These are phyloP conservation scores for Chrysopilus asiliformis DNA, from an alignment of 2,888 invertebrate species.

Conservation along the genomic window DNA sequence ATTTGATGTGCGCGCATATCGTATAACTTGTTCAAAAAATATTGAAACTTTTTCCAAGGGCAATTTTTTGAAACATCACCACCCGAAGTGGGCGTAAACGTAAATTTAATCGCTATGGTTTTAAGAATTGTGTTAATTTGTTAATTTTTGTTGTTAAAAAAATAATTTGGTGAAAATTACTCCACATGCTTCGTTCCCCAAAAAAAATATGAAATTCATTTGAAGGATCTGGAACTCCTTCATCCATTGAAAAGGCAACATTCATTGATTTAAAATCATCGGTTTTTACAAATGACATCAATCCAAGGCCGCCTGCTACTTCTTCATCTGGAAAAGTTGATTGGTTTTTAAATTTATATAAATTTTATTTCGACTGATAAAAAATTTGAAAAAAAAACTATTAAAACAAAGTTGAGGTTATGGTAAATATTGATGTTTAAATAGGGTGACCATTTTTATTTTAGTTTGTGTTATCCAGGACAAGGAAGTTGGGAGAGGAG, in stretches of 20 bases:
- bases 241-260: slow-evolving; percentile 65
- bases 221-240: slow-evolving; percentile 58
- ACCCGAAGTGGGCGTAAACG: slow-evolving; percentile 54
- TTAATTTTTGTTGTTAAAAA: too few species aligned
- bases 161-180: slow-evolving; percentile 32
- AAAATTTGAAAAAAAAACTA: too few species aligned
- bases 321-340: too few species aligned
- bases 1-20: slow-evolving; percentile 47
- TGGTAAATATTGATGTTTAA: too few species aligned
- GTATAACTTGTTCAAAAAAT: slow-evolving; percentile 51
- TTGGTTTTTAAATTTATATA: too few species aligned
- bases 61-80: slow-evolving; percentile 59
- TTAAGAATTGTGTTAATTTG: too few species aligned
- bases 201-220: slow-evolving; percentile 49
- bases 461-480: too few species aligned
- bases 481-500: too few species aligned
- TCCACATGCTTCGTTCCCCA: slow-evolving; percentile 55
- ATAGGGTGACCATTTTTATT: too few species aligned
- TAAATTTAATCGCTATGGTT: slow-evolving; percentile 36
- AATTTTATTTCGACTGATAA: too few species aligned
- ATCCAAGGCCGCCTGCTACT: slow-evolving; percentile 56
- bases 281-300: slow-evolving; percentile 50
- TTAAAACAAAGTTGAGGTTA: too few species aligned
- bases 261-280: slow-evolving; percentile 56
- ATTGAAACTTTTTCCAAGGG: slow-evolving; percentile 57